phyloP scores from a whole-genome alignment of 2,797 vertebrate species.

The Diplodus sargus region DNA sequence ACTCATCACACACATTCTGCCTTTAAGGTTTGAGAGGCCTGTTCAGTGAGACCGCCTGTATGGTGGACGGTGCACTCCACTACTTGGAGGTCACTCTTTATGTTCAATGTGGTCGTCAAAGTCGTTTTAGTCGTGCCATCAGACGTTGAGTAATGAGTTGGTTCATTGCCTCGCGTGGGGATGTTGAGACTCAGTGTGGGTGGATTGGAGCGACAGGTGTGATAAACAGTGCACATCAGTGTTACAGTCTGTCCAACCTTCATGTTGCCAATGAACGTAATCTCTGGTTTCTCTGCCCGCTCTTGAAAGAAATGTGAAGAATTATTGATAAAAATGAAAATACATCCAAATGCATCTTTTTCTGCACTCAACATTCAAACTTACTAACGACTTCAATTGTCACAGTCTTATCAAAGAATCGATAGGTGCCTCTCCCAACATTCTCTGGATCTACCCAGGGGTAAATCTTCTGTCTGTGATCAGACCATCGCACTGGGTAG shows the following conservation, averaged over 20 bases:
- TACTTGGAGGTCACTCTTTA: constrained; percentile 42
- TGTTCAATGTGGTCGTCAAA: constrained; percentile 16
- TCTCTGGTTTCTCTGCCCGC: background rate
- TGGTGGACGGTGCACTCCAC: constrained; percentile 48
- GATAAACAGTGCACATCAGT: constrained; percentile 55
- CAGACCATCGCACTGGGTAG: background rate
- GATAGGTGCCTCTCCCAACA: constrained; percentile 32
- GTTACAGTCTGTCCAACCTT: constrained; percentile 58
- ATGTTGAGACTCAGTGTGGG: constrained; percentile 56
- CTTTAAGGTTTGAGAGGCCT: background rate
- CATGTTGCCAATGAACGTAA: constrained; percentile 36
- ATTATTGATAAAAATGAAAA: background rate
- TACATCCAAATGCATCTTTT: background rate
- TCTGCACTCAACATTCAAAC: background rate
- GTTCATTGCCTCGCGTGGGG: accelerated
- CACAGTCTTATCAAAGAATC: constrained; percentile 69
- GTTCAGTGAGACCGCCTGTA: background rate
- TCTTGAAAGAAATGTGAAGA: constrained; percentile 33
- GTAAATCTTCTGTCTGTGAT: constrained; percentile 70
- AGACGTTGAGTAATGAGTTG: accelerated
- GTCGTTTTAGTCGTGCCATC: constrained; percentile 34
- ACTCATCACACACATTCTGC: constrained; percentile 46
- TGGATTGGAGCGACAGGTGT: constrained; percentile 49
- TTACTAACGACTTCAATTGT: constrained; percentile 65
- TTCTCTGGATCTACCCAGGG: constrained; percentile 79